phyloP scores from a whole-genome alignment of 2,113 vertebrate species.

The Phylloscopus trochiloides region DNA sequence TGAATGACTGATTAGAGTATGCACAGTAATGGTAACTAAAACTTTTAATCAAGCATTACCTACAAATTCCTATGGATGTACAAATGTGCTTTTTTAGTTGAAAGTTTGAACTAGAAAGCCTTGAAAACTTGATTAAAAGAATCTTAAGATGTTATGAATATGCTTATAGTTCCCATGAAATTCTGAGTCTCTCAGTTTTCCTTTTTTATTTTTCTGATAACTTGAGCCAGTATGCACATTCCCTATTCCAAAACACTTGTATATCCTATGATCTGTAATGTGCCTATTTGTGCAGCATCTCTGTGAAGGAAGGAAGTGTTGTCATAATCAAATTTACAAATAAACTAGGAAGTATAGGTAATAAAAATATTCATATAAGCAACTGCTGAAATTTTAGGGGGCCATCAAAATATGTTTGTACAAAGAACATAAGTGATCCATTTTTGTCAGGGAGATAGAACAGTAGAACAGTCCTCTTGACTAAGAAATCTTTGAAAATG shows the following conservation, averaged over 20 bases:
- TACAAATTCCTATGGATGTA: neutral
- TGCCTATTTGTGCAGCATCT: neutral
- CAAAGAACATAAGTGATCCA: neutral
- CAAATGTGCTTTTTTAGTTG: neutral
- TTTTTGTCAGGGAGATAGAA: neutral
- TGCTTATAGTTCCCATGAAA: neutral
- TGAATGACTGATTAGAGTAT: neutral
- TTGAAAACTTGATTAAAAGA: neutral
- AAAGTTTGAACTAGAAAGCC: neutral
- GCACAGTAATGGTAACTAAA: neutral
- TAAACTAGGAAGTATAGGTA: neutral
- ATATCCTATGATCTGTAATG: neutral
- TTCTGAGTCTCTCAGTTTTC: neutral
- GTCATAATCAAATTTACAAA: neutral
- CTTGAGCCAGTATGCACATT: neutral
- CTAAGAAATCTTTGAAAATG: neutral
- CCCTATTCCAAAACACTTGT: neutral
- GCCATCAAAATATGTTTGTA: neutral
- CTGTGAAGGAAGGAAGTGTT: neutral
- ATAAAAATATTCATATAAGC: neutral
- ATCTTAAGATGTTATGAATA: neutral
- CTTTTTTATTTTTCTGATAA: neutral
- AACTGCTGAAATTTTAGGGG: neutral
- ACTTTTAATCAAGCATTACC: neutral
- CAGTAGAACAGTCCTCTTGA: neutral